A percentile compares a stretch with the other conserved stretches of the same genome.
Conservation (phyloP, 64 coral and sea anemone genomes). For the Actinia equina region DNA sequence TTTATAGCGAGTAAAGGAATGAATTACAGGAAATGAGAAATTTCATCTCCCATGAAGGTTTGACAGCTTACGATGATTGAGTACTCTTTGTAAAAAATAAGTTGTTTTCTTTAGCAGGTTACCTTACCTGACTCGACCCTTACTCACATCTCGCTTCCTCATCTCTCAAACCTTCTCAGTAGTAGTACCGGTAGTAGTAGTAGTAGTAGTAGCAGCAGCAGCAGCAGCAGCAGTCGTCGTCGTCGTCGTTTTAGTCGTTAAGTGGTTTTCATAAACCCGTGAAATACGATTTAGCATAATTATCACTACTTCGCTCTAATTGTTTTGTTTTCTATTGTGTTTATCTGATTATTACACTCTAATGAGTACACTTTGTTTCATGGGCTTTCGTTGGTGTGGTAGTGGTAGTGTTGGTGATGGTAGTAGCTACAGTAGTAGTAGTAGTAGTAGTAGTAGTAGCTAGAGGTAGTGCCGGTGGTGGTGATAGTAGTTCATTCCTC, state of each 20-base stretch:
- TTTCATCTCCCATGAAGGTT: background rate
- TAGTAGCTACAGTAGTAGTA: no score
- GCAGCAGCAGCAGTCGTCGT: background rate
- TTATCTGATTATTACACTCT: no score
- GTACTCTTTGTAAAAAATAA: background rate
- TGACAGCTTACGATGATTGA: background rate
- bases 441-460: no score
- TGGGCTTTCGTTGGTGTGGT: no score
- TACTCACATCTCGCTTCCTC: background rate
- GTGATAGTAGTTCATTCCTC: no score
- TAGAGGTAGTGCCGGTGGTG: no score
- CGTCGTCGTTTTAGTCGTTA: background rate
- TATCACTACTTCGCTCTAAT: no score
- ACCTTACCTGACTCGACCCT: background rate
- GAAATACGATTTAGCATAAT: no score
- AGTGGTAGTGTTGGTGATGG: no score
- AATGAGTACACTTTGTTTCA: no score
- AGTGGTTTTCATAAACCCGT: no score
- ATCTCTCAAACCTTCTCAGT: background rate
- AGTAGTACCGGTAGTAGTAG: background rate
- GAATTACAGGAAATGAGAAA: background rate
- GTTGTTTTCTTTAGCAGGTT: background rate
- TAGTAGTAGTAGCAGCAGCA: background rate
- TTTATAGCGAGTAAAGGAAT: background rate
- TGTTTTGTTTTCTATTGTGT: no score